Evolutionary conservation across 2,797 vertebrate species (phyloP).

Genomic region (Mus minutoides): DNA sequence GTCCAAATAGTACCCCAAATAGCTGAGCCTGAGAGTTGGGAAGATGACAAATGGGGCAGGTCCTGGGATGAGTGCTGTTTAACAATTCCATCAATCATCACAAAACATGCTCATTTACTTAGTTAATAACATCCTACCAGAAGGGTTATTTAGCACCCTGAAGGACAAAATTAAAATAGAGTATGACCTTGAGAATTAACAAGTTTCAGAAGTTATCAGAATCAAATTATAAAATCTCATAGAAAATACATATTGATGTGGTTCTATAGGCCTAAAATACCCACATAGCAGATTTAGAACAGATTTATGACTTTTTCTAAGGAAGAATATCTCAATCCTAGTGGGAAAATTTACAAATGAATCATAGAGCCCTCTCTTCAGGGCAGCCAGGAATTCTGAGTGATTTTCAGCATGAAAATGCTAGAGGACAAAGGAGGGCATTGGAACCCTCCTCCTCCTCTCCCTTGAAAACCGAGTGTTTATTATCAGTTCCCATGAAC

Average conservation of each 20-base stretch:
- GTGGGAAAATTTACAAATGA: neutral
- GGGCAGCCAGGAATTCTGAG: neutral
- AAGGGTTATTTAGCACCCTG: slow-evolving; percentile 75
- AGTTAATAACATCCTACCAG: slow-evolving; percentile 77
- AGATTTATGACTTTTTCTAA: slow-evolving; percentile 52
- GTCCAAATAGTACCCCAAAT: slow-evolving; percentile 65
- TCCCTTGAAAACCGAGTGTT: neutral
- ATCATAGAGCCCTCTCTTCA: neutral
- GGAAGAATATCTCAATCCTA: neutral
- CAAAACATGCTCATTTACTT: slow-evolving; percentile 81
- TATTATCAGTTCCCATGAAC: neutral
- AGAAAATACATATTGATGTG: slow-evolving; percentile 68
- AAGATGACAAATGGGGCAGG: slow-evolving; percentile 80
- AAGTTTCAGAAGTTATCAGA: slow-evolving; percentile 76
- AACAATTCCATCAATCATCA: slow-evolving; percentile 82
- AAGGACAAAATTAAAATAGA: slow-evolving; percentile 76
- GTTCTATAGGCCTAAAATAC: neutral
- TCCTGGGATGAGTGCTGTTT: slow-evolving; percentile 76
- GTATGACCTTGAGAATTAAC: slow-evolving; percentile 79
- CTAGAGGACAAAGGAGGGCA: neutral
- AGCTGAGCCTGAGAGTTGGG: slow-evolving; percentile 63
- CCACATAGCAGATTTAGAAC: slow-evolving; percentile 38
- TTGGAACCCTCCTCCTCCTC: neutral
- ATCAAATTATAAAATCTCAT: slow-evolving; percentile 70
- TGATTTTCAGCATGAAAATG: neutral